These are phyloP conservation scores for Macaria notata DNA, from an alignment of 2,888 invertebrate genomes.

Conservation along the genomic window DNA sequence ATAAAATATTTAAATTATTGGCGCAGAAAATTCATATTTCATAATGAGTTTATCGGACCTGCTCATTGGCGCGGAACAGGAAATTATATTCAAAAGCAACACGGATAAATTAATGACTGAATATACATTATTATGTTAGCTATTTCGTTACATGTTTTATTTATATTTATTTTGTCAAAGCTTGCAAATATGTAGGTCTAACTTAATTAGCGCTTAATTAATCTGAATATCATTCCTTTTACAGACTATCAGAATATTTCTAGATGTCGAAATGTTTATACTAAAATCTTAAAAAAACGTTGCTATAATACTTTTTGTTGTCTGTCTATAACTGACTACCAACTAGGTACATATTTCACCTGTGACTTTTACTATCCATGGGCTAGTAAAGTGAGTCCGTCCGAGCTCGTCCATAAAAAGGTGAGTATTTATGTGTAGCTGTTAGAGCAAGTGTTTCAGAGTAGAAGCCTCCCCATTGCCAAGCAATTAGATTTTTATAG, in stretches of 20 bases:
- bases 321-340: too few relatives aligned
- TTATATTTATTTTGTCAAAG: not conserved
- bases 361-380: too few relatives aligned
- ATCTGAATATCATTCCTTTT: not conserved
- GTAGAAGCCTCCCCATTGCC: constrained; percentile 21
- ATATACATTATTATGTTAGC: not conserved
- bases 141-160: not conserved
- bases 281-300: too few relatives aligned
- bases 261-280: not conserved
- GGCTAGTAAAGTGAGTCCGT: not conserved
- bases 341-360: too few relatives aligned
- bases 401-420: not conserved
- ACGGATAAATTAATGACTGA: not conserved
- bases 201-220: not conserved
- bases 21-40: not conserved
- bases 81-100: constrained; percentile 3
- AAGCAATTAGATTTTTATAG: constrained; percentile 23
- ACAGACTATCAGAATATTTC: not conserved
- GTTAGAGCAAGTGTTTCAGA: constrained; percentile 9
- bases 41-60: not conserved
- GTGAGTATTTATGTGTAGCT: not conserved
- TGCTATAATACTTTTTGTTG: too few relatives aligned
- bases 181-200: not conserved
- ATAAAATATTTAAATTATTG: not conserved
- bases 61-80: not conserved